Evolutionary conservation across 2,797 vertebrate species (phyloP), one percentile per base, ranked within the genome.

Genomic region (Crax fasciolata): DNA sequence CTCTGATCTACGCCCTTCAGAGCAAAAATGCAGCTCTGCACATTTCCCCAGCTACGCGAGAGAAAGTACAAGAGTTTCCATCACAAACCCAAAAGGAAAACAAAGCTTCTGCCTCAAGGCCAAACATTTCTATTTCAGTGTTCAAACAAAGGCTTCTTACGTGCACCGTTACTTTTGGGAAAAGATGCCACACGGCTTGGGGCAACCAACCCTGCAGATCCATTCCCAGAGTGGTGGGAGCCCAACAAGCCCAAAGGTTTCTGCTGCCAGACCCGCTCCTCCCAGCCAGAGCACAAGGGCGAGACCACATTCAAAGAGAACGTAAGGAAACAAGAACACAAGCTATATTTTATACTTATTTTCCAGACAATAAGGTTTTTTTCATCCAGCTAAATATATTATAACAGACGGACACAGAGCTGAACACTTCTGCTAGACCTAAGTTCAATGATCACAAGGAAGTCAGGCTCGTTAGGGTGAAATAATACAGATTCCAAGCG

Each of bases 341-440:
- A 93, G 78, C 52, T 96, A 71, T 97, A 95, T 97, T 97, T 97
- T 57, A 95, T 48, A 96, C 51, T n/a, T 83, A 55, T 43, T 59
- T 27, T 24, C 75, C 59, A 54, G 82, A 52, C 55, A 71, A 80
- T 21, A 76, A 63, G 28, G 54, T 55, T 10, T 46, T 65, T 58
- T 44, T 92, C 38, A 63, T 75, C 63, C 61, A 54, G 51, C 71
- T 79, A 76, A 90, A 82, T 8, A 57, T 38, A 52, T 10, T 11
- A 3, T 5, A 51, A 92, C 0, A 5, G 63, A 74, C 48, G 68
- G 6, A 82, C 41, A 94, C 52, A 74, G 49, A 88, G 52, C 58
- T 14, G 41, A 72, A 16, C 5, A 41, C 52, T 73, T 43, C 7
- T 68, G 49, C 61, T 89, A 41, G 4, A 65, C 12, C 65, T 68